phyloP scores from a whole-genome alignment of 64 coral and sea anemone species.

The Catalaphyllia jardinei region DNA sequence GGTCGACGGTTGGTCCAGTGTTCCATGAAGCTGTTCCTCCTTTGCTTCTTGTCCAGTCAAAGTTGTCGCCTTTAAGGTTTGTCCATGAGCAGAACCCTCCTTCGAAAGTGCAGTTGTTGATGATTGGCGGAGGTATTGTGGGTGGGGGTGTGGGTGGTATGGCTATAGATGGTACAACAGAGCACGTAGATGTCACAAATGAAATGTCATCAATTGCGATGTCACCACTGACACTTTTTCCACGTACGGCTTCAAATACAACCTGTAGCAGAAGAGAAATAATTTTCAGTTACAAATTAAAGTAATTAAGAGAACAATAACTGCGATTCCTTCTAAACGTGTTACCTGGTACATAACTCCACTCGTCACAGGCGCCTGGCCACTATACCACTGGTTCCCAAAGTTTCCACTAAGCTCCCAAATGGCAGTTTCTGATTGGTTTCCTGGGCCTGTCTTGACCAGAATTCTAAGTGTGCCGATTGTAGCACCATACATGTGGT shows the following conservation, averaged over 20 bases:
- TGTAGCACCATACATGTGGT: constrained; percentile 88
- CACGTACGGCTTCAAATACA: constrained; percentile 85
- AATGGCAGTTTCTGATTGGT: constrained; percentile 68
- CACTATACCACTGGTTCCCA: constrained; percentile 94
- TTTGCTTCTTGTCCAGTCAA: constrained; percentile 69
- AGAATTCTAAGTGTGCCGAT: constrained; percentile 84
- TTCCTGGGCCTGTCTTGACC: constrained; percentile 83
- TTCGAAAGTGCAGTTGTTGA: constrained; percentile 96
- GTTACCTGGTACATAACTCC: constrained; percentile 65
- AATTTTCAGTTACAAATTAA: not conserved
- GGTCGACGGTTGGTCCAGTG: constrained; percentile 69
- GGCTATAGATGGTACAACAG: constrained; percentile 79
- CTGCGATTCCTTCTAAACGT: not conserved
- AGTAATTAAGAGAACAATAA: not conserved
- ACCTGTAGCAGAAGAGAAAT: constrained; percentile 19
- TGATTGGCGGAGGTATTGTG: constrained; percentile 75
- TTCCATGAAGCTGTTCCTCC: constrained; percentile 47
- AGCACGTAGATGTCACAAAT: constrained; percentile 72
- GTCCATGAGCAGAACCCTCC: constrained; percentile 74
- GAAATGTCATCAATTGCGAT: constrained; percentile 86
- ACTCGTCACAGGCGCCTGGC: constrained; percentile 77
- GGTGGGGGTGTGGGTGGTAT: constrained; percentile 80
- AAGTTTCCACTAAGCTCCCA: constrained; percentile 96
- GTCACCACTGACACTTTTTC: constrained; percentile 69
- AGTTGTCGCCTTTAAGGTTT: constrained; percentile 73